Percentiles rank a stretch among this genome's conserved stretches.
phyloP scores from a whole-genome alignment of 2,888 invertebrate genomes.

The Coleophora deauratella region DNA sequence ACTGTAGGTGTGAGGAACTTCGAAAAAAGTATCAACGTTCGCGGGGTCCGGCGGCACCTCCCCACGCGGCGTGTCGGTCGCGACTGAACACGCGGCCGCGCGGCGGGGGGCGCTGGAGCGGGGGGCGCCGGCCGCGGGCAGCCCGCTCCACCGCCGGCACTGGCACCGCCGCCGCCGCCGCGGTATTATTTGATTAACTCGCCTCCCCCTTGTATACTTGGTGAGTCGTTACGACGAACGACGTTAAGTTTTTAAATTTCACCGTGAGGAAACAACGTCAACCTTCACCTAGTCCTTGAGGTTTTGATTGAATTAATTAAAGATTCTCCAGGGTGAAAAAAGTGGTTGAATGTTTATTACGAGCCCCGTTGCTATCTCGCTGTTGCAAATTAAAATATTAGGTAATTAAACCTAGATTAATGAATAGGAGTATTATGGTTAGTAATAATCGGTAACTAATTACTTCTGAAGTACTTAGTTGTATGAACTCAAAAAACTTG shows the following conservation, averaged over 20 bases:
- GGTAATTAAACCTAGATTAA: too few relatives aligned
- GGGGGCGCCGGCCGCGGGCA: slow-evolving; percentile 21
- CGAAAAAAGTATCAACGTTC: slow-evolving; percentile 67
- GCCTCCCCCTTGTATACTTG: slow-evolving; percentile 73
- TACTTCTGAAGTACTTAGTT: not conserved
- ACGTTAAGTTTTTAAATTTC: slow-evolving; percentile 72
- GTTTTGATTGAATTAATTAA: slow-evolving; percentile 68
- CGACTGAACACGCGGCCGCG: slow-evolving; percentile 70
- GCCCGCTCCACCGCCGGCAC: slow-evolving; percentile 33
- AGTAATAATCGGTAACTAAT: too few relatives aligned
- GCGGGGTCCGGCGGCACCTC: slow-evolving; percentile 63
- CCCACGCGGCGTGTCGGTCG: slow-evolving; percentile 61
- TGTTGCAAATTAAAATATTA: too few relatives aligned
- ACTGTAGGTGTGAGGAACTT: slow-evolving; percentile 56
- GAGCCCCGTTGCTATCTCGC: too few relatives aligned
- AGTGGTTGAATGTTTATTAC: too few relatives aligned
- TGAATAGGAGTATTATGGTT: too few relatives aligned
- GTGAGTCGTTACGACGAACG: slow-evolving; percentile 66
- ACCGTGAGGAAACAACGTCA: slow-evolving; percentile 57
- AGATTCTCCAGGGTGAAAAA: slow-evolving; percentile 29
- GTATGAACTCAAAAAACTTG: slow-evolving; percentile 39
- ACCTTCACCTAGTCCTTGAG: slow-evolving; percentile 70
- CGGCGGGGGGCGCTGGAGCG: slow-evolving; percentile 31
- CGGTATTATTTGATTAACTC: slow-evolving; percentile 75
- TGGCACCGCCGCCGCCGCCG: slow-evolving; percentile 46